These are phyloP conservation scores for Oppia nitens DNA, from an alignment of 1,140 invertebrate genomes.

Conservation along the genomic window DNA sequence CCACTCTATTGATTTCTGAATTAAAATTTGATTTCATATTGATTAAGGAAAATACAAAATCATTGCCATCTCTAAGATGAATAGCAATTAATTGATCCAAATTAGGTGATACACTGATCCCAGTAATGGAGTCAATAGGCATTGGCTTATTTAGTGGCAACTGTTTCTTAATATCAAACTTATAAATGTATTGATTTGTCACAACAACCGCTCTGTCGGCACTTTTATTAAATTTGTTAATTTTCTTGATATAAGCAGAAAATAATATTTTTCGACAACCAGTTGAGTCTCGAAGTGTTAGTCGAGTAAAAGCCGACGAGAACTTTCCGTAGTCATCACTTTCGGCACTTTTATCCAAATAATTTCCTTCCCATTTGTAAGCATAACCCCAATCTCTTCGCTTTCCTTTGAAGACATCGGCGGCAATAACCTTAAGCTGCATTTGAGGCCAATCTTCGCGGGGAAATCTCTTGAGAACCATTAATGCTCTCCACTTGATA, in stretches of 20 bases:
- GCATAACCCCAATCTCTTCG: constrained; percentile 62
- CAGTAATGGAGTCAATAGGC: constrained; percentile 60
- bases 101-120: constrained; percentile 57
- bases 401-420: constrained; percentile 51
- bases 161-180: constrained; percentile 65
- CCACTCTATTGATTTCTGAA: constrained; percentile 37
- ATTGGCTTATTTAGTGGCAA: constrained; percentile 60
- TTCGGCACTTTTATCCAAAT: constrained; percentile 54
- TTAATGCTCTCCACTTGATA: constrained; percentile 60
- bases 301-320: constrained; percentile 45
- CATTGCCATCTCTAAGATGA: constrained; percentile 70
- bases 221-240: constrained; percentile 62
- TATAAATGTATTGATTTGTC: constrained; percentile 72
- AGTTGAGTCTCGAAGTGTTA: constrained; percentile 43
- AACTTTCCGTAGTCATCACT: constrained; percentile 54
- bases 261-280: constrained; percentile 45
- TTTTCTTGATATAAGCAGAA: constrained; percentile 33
- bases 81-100: constrained; percentile 75
- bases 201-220: constrained; percentile 71
- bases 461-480: constrained; percentile 63
- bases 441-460: constrained; percentile 68
- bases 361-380: constrained; percentile 79
- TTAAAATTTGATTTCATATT: constrained; percentile 24
- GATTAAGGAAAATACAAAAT: constrained; percentile 64
- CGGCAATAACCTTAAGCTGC: constrained; percentile 58